Base-by-base conservation (phyloP, 1,140 invertebrate species). In the Venturia canescens region DNA sequence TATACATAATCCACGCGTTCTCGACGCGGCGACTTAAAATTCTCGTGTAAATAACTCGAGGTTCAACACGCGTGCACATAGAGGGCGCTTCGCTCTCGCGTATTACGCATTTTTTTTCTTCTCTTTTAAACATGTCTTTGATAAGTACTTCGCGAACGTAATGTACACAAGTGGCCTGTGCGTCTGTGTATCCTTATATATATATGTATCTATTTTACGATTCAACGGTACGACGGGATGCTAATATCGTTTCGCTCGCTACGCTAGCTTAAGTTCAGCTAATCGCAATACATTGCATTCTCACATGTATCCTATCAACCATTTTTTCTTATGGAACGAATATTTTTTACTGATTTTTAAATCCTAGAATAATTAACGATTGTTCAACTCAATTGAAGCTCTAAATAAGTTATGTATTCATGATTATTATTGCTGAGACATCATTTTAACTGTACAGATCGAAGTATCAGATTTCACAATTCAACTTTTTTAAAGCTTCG, bases 241-340 rank as follows among this genome's bases (percentile, higher is more conserved):
- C 18, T 60, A 21, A 60, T 60, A 60, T 60, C 57, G 57, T 60
- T n/a, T 21, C n/a, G 23, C n/a, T 23, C 16, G 57, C 57, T 21
- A 21, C n/a, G 57, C 57, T 60, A 60, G 16, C 57, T 60, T 50
- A 7, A 23, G 18, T 60, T 60, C 3, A n/a, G 57, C 13, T n/a
- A 60, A 60, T 60, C 57, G 57, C n/a, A 13, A 70, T 70, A 70
- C 16, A 70, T 70, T 11, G 67, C 27, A 70, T 31, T 6, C n/a
- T 38, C 31, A 29, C 50, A 66, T 78, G 18, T 67, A 67, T n/a
- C 18, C 57, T 60, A 60, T 60, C 57, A 60, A 60, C 16, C 9
- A 60, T 60, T 27, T 27, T 13, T n/a, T 78, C 16, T 78, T 80
- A 72, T 21, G 31, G n/a, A 76, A 57, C 38, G n/a, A n/a, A 74